Evolutionary conservation across 2,888 invertebrate species (phyloP).

Genomic region (Hyles lineata): DNA sequence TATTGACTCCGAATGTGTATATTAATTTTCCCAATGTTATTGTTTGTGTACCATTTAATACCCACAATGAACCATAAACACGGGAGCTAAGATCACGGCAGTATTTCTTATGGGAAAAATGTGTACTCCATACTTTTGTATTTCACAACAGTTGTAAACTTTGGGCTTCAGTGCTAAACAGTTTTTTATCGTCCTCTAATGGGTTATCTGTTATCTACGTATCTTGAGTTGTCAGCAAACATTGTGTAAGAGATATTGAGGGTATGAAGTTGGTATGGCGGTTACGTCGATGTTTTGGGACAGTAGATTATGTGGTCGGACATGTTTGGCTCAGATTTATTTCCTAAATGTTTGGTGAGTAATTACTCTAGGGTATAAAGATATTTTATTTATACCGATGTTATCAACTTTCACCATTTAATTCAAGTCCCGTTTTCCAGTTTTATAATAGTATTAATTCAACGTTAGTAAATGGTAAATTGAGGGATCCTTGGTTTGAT

Average conservation of each 20-base stretch:
- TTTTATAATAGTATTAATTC: no score
- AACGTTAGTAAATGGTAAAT: no score
- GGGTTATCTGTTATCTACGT: constrained; percentile 19
- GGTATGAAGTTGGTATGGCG: background rate
- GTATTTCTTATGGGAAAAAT: constrained; percentile 20
- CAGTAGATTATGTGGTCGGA: background rate
- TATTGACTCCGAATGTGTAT: background rate
- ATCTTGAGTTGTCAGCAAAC: constrained; percentile 7
- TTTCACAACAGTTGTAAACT: constrained; percentile 22
- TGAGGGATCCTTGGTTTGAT: no score
- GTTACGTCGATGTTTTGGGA: background rate
- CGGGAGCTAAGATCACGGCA: background rate
- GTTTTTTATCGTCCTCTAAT: constrained; percentile 26
- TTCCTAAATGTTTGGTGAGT: no score
- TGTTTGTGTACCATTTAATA: constrained; percentile 15
- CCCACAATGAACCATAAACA: constrained; percentile 9
- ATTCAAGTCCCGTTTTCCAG: no score
- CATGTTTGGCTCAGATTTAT: no score
- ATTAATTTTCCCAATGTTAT: constrained; percentile 15
- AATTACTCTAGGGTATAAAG: no score
- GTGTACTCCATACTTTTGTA: constrained; percentile 17
- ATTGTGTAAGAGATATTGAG: constrained; percentile 12
- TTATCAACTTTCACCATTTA: no score
- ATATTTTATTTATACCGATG: no score
- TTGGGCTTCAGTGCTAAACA: constrained; percentile 12